phyloP scores from a whole-genome alignment of 2,888 invertebrate species.

The Metacarcinus magister region DNA sequence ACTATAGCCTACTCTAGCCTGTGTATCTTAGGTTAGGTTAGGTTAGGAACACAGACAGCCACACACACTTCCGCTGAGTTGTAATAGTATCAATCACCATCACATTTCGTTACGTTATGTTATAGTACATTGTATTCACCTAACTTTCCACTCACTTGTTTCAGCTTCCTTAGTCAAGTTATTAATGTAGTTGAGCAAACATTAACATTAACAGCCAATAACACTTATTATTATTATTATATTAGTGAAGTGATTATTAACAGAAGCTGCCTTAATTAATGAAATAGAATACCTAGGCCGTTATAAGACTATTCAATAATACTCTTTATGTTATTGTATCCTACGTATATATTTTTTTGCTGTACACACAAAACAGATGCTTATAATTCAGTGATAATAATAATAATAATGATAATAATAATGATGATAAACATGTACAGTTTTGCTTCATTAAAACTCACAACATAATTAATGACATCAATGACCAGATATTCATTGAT shows the following conservation, averaged over 20 bases:
- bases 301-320: not conserved
- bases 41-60: constrained; percentile 35
- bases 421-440: not conserved
- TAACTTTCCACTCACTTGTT: constrained; percentile 33
- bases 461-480: not conserved
- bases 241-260: constrained; percentile 35
- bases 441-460: not conserved
- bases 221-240: not conserved
- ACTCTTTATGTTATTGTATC: not conserved
- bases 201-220: constrained; percentile 54
- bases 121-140: constrained; percentile 31
- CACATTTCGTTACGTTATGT: not conserved
- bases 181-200: constrained; percentile 19
- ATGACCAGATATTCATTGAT: too few species aligned
- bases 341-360: not conserved
- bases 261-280: not conserved
- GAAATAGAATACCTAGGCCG: not conserved
- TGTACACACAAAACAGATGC: not conserved
- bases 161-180: constrained; percentile 51
- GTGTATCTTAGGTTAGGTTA: not conserved
- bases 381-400: not conserved
- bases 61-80: not conserved
- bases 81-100: not conserved
- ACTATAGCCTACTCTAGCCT: not conserved
- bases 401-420: not conserved